These are phyloP conservation scores for Germaria angustata DNA, from an alignment of 2,888 invertebrate species.

Conservation along the genomic window DNA sequence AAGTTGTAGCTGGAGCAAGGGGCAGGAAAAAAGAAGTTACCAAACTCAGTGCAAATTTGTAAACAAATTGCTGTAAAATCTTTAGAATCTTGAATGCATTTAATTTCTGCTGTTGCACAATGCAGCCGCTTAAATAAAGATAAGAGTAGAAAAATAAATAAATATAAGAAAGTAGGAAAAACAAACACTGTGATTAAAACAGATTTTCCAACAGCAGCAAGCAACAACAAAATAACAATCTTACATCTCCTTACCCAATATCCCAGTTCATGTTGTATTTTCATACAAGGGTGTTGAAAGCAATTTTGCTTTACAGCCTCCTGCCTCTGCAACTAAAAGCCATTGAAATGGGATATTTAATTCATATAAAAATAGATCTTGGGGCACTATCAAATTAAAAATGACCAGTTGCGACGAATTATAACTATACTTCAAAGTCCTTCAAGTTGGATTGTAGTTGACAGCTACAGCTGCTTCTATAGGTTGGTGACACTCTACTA, in stretches of 20 bases:
- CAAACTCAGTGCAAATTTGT: slow-evolving; percentile 50
- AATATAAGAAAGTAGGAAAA: slow-evolving; percentile 2
- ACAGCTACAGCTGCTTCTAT: too few relatives aligned
- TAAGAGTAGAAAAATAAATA: slow-evolving; percentile 25
- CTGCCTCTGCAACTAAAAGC: slow-evolving; percentile 23
- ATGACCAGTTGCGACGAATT: background rate
- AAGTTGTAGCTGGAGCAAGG: slow-evolving; percentile 7
- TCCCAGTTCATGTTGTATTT: slow-evolving; percentile 2
- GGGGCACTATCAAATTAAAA: background rate
- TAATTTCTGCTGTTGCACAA: slow-evolving; percentile 39
- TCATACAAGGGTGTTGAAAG: slow-evolving; percentile 54
- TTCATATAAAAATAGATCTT: slow-evolving; percentile 4
- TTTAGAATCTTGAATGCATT: slow-evolving; percentile 55
- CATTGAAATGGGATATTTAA: slow-evolving; percentile 40
- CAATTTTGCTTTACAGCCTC: slow-evolving; percentile 43
- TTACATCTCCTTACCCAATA: background rate
- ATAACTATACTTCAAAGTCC: background rate
- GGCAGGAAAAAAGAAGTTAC: background rate
- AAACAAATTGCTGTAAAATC: slow-evolving; percentile 63
- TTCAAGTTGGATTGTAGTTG: too few relatives aligned
- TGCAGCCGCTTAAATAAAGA: slow-evolving; percentile 5
- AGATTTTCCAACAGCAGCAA: slow-evolving; percentile 23
- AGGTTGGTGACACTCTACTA: too few relatives aligned
- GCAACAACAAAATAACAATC: slow-evolving; percentile 8
- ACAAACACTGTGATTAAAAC: slow-evolving; percentile 34